Percentiles rank a stretch among this genome's conserved stretches.
phyloP scores from a whole-genome alignment of 2,113 vertebrate species.

The Hystrix cristata region DNA sequence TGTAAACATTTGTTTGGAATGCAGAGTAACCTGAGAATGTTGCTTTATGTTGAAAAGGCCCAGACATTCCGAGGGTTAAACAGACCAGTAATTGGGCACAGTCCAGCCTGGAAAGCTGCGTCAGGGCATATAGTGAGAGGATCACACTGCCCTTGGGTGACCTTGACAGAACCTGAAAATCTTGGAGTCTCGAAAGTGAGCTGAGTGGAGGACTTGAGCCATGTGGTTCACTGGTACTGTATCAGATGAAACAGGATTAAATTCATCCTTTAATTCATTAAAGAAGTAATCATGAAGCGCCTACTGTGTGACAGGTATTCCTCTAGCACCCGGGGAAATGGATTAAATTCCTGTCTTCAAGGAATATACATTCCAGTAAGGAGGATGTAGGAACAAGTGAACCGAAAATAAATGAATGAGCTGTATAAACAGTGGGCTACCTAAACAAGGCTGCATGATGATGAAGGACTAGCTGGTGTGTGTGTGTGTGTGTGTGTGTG shows the following conservation, averaged over 20 bases:
- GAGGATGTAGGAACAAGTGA: neutral
- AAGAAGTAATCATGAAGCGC: neutral
- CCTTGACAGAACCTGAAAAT: neutral
- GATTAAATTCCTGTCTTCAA: neutral
- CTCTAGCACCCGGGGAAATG: neutral
- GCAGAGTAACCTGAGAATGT: neutral
- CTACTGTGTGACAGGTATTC: neutral
- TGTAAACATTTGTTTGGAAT: neutral
- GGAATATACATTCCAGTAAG: neutral
- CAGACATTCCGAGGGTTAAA: neutral
- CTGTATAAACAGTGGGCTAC: neutral
- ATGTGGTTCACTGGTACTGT: neutral
- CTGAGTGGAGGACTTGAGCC: neutral
- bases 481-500: neutral
- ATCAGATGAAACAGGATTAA: neutral
- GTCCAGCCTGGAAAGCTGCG: neutral
- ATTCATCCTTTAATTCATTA: slow-evolving; percentile 16
- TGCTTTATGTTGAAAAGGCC: neutral
- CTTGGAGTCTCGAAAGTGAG: neutral
- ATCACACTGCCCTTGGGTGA: neutral
- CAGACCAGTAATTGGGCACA: neutral
- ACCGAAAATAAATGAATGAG: neutral
- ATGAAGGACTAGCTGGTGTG: neutral
- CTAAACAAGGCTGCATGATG: neutral
- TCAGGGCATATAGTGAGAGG: neutral